Base-by-base conservation (phyloP, 1,140 invertebrate genomes). In the Plodia interpunctella region DNA sequence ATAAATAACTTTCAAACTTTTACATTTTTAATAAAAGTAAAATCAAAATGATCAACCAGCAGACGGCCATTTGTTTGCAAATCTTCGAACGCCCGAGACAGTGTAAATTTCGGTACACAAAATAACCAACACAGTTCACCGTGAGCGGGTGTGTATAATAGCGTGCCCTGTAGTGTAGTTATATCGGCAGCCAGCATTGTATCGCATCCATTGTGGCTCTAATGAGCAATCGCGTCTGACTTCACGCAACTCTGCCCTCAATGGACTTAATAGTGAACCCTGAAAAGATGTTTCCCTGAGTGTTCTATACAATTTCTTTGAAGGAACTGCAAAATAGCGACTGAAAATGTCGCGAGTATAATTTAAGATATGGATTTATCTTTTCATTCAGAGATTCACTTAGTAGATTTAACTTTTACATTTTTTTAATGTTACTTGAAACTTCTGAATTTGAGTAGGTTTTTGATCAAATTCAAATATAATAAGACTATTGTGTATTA, bases 201-300 rank as follows among this genome's bases (percentile, higher is more conserved):
- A 63, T 60, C 59, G 53, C 60, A 62, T 38, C 76, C 63, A 84
- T 84, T 84, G 78, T 84, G 59, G 59, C 66, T 55, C 74, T 84
- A 84, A 84, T 80, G 79, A 84, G 81, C 76, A 74, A 84, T 82
- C 74, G 72, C 68, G 49, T 61, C 70, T 72, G 66, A 74, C 70
- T 72, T 73, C 68, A 73, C 73, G 72, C 78, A 72, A 65, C 70
- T 74, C 61, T 53, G 60, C 68, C 63, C 64, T 75, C 61, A 60
- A 65, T 65, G 49, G 57, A 57, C 54, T 67, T 49, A 57, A 55
- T 63, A 58, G 54, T 52, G 54, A 62, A 63, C 50, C 55, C 56
- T 69, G 60, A 65, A 71, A 72, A 70, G 58, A 65, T 72, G 69
- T 69, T 69, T 60, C 55, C 54, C 57, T 21, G 56, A 50, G 38